Evolutionary conservation across 2,888 invertebrate species (phyloP), one percentile per base, ranked within the genome.

Genomic region (Dryocosmus kuriphilus): DNA sequence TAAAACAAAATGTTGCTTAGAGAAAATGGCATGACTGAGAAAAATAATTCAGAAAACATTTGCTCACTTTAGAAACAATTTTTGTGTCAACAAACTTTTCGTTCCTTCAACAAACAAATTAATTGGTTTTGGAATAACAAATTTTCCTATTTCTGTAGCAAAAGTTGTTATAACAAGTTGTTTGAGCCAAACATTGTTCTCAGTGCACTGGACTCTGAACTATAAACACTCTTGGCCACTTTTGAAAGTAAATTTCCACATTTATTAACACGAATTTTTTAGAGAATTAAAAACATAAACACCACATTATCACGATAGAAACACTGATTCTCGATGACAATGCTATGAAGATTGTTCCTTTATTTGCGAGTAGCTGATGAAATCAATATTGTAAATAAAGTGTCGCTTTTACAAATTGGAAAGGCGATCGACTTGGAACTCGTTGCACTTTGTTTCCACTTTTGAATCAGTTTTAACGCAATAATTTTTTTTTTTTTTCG

Each of bases 321-420:
- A 55, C 55, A 57, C 57, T 57, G n/a, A 4, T 57, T 22, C 4
- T 57, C 24, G 24, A 57, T 57, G 24, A 6, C 24, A 22, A 14
- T 57, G 22, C n/a, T n/a, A 19, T 22, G 22, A n/a, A 51, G 5
- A 51, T 51, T 51, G 6, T 16, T 51, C 51, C 19, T 51, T 51
- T n/a, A 16, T 51, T 51, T 19, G n/a, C 6, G 19, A 19, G 51
- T 51, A 19, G 19, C n/a, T 55, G 55, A 62, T 62, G 61, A 62
- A 62, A 62, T 62, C 27, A 30, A 32, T 16, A 32, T 62, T 27
- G 32, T 3, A n/a, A 62, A 32, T 62, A 30, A 62, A 62, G 14
- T 62, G 16, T 27, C 62, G 32, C 62, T 62, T 62, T 62, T 62
- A 62, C 32, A 30, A 62, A 62, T 62, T 62, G 19, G 62, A 62